Base-by-base conservation (phyloP, 1,140 invertebrate species). In the Calosoma granatense region DNA sequence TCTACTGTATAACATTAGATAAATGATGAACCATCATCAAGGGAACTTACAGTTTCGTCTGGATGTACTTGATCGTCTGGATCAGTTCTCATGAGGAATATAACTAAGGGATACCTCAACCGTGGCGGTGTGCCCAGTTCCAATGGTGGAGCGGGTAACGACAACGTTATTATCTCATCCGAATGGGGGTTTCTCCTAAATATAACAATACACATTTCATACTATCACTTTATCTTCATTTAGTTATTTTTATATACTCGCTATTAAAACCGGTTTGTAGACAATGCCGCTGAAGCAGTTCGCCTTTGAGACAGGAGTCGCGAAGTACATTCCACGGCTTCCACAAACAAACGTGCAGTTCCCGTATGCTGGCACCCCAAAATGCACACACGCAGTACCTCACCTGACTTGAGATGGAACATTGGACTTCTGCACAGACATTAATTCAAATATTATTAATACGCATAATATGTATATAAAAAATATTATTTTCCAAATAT, bases 311-410 rank as follows among this genome's bases (percentile, higher is more conserved):
- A 65, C 79, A 72, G 63, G 81, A 73, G 65, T 81, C 79, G 23
- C 78, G 76, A 51, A 87, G 74, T 52, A 75, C 75, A 55, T 74
- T 76, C 81, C 82, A 84, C 1, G 85, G 82, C 51, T 82, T 77
- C 84, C 85, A 87, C 21, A 88, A 73, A 19, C 83, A 83, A 56
- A 83, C 75, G 65, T 87, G 86, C 55, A 88, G 74, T 62, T 87
- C 83, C 58, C 83, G 75, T 53, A 87, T 86, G 43, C 83, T 85
- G 41, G 86, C 85, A 19, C 85, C 85, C 85, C 85, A 88, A 70
- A 83, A 86, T 52, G 81, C 83, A 36, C 83, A 79, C 41, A 86
- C 71, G 64, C 80, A 82, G 65, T 87, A 88, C 26, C 81, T 76
- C 41, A 86, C 84, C 71, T 86, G 84, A 60, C 85, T 87, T 2